A percentile compares a stretch with the other conserved stretches of the same genome.
These are phyloP conservation scores for Argyrosomus japonicus DNA, from an alignment of 2,113 vertebrate genomes.

Conservation along the genomic window DNA sequence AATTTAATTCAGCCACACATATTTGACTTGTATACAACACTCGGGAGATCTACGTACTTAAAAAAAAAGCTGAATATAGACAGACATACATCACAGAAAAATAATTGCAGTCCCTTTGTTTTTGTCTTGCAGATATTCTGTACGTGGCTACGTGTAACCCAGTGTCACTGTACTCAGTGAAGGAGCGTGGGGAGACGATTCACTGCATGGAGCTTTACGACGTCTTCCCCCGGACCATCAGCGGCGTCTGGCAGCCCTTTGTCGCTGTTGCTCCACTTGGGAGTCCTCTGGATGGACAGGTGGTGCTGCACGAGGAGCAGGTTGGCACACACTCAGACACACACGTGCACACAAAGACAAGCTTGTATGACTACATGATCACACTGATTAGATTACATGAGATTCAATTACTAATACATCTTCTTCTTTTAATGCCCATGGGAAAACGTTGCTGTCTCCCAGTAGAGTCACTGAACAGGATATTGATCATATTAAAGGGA, in stretches of 20 bases:
- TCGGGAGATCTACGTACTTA: neutral
- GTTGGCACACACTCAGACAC: slow-evolving; percentile 73
- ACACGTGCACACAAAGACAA: neutral
- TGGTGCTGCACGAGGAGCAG: slow-evolving; percentile 96
- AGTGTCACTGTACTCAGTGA: slow-evolving; percentile 91
- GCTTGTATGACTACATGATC: neutral
- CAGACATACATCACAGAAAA: neutral
- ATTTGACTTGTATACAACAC: neutral
- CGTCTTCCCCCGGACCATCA: slow-evolving; percentile 90
- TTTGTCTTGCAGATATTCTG: slow-evolving; percentile 79
- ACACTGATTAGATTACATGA: neutral
- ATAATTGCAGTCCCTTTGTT: neutral
- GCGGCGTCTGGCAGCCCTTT: slow-evolving; percentile 93
- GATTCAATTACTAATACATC: neutral
- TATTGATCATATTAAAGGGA: neutral
- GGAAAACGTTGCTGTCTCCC: neutral
- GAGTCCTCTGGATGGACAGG: slow-evolving; percentile 90
- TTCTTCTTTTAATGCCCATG: neutral
- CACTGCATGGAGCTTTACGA: slow-evolving; percentile 91
- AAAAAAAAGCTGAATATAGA: neutral
- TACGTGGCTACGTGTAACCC: slow-evolving; percentile 94
- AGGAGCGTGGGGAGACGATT: slow-evolving; percentile 79
- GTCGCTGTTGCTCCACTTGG: slow-evolving; percentile 90
- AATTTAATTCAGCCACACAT: neutral
- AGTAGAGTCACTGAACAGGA: neutral